phyloP scores from a whole-genome alignment of 2,797 vertebrate genomes.

The Mus caroli region DNA sequence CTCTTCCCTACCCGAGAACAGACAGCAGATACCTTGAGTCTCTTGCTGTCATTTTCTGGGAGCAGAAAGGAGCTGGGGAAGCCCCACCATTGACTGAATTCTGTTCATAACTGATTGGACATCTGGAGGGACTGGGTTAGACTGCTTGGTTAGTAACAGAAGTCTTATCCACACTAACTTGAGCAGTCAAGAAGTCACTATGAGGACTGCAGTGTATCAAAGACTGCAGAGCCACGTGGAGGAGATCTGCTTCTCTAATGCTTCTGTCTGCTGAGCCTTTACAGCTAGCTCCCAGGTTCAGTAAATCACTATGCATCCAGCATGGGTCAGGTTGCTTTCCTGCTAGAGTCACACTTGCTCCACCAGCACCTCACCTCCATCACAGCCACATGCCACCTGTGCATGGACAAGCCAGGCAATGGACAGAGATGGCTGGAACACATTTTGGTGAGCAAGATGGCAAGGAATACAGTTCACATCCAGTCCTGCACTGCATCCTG shows the following conservation, averaged over 20 bases:
- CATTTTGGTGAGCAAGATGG: background rate
- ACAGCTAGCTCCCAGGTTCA: background rate
- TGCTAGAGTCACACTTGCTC: background rate
- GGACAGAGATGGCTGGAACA: background rate
- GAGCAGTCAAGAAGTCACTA: background rate
- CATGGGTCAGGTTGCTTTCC: constrained; percentile 9
- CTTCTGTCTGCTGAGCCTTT: background rate
- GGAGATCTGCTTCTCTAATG: background rate
- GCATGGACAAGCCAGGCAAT: background rate
- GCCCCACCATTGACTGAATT: background rate
- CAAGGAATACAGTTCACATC: background rate
- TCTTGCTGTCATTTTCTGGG: background rate
- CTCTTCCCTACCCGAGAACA: background rate
- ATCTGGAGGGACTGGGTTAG: background rate
- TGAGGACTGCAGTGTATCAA: background rate
- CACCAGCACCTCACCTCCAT: no score
- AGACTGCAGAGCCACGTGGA: background rate
- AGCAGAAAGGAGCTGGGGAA: background rate
- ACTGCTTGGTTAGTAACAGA: background rate
- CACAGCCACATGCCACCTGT: no score
- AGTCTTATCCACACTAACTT: background rate
- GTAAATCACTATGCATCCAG: background rate
- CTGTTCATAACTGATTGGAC: background rate
- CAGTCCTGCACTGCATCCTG: background rate
- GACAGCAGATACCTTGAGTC: background rate